Evolutionary conservation across 1,140 invertebrate species (phyloP).

Genomic region (Akabosia matsudoensis): DNA sequence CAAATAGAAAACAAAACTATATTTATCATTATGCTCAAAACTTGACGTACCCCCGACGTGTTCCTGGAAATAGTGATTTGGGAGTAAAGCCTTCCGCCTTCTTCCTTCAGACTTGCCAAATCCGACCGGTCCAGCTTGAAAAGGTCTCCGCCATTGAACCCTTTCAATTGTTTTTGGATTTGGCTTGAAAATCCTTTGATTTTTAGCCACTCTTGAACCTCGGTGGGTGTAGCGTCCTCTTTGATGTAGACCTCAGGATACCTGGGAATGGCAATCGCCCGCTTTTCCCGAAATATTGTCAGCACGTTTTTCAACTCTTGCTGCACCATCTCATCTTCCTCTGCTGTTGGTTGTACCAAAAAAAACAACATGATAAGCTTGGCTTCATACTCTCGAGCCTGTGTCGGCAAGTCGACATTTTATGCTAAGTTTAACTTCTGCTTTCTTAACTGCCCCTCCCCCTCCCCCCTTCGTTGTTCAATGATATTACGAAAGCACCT

Average conservation of each 20-base stretch:
- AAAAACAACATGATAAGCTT: too few species aligned
- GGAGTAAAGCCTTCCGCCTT: slow-evolving; percentile 69
- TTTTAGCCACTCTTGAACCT: slow-evolving; percentile 71
- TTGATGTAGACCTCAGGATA: slow-evolving; percentile 70
- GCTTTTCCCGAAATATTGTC: slow-evolving; percentile 59
- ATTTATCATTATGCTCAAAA: slow-evolving; percentile 10
- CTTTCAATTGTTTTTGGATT: slow-evolving; percentile 62
- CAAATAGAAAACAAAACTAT: neutral
- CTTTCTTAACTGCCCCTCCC: too few species aligned
- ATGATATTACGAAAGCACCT: too few species aligned
- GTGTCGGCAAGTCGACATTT: too few species aligned
- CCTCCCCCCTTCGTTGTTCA: too few species aligned
- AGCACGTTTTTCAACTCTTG: slow-evolving; percentile 68
- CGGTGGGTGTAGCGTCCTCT: slow-evolving; percentile 60
- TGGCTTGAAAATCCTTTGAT: slow-evolving; percentile 69
- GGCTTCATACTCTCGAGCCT: too few species aligned
- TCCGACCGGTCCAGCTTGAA: slow-evolving; percentile 64
- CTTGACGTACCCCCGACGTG: slow-evolving; percentile 64
- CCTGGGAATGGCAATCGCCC: slow-evolving; percentile 61
- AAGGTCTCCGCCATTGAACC: slow-evolving; percentile 66
- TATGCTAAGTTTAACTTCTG: too few species aligned
- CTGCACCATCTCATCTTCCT: slow-evolving; percentile 57
- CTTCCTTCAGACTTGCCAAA: slow-evolving; percentile 65
- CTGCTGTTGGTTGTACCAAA: too few species aligned
- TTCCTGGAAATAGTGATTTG: slow-evolving; percentile 73